Conservation (phyloP, 1,140 invertebrate species). For the Apis laboriosa region DNA sequence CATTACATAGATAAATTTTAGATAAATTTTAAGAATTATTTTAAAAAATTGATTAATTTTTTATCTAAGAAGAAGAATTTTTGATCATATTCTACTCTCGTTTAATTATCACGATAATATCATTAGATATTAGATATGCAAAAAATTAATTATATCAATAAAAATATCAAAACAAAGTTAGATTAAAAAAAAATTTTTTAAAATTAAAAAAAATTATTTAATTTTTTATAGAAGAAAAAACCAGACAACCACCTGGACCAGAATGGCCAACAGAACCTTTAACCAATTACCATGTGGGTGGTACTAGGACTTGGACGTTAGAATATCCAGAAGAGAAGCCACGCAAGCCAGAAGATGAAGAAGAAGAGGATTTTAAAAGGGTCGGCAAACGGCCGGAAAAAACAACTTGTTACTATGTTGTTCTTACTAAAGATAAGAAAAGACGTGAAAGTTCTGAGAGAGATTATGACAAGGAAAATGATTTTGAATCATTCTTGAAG, state of each 20-base stretch:
- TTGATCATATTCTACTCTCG: too few species aligned
- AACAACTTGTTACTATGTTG: conserved; percentile 20
- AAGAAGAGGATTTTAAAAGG: neutral
- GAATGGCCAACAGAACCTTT: conserved; percentile 37
- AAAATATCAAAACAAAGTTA: too few species aligned
- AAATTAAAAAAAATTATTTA: neutral
- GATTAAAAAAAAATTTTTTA: neutral
- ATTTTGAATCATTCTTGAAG: neutral
- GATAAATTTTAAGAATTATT: too few species aligned
- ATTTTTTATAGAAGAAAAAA: neutral
- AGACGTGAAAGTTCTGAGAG: neutral
- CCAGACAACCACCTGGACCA: conserved; percentile 1
- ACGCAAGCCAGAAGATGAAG: neutral
- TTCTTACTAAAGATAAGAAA: neutral
- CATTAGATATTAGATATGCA: too few species aligned
- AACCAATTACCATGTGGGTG: conserved; percentile 26
- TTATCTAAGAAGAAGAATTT: too few species aligned
- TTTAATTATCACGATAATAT: too few species aligned
- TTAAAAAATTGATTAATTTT: too few species aligned
- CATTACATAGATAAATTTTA: too few species aligned
- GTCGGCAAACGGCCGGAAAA: neutral
- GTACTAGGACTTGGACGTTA: conserved; percentile 9
- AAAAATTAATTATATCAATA: too few species aligned
- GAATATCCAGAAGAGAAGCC: neutral
- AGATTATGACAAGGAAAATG: neutral